These are phyloP conservation scores for Agrenia bidenticulata DNA, from an alignment of 2,888 invertebrate genomes.

Conservation along the genomic window DNA sequence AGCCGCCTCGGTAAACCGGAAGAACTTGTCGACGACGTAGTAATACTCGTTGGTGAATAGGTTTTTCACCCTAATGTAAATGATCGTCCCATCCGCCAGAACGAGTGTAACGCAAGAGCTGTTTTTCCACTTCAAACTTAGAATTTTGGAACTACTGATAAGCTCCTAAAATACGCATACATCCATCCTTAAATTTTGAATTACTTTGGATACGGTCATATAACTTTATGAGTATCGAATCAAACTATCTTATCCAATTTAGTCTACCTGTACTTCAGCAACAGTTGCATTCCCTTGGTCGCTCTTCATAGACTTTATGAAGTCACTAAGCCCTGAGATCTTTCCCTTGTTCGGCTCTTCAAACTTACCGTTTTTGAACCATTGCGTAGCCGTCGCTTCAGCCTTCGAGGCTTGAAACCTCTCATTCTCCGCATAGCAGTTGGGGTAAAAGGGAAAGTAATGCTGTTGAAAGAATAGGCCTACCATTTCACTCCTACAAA, in stretches of 20 bases:
- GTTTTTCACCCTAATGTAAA: slow-evolving; percentile 45
- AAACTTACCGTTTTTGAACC: slow-evolving; percentile 40
- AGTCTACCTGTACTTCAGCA: slow-evolving; percentile 44
- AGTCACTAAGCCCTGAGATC: slow-evolving; percentile 43
- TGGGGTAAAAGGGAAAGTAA: slow-evolving; percentile 42
- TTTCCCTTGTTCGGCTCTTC: slow-evolving; percentile 35
- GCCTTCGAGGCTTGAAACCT: slow-evolving; percentile 34
- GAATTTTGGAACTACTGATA: slow-evolving; percentile 36
- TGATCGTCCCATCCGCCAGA: slow-evolving; percentile 46
- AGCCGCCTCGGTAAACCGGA: slow-evolving; percentile 42
- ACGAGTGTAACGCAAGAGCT: slow-evolving; percentile 36
- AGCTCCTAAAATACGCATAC: slow-evolving; percentile 35
- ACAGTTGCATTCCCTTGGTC: slow-evolving; percentile 43
- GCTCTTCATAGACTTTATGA: slow-evolving; percentile 47
- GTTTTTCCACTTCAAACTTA: slow-evolving; percentile 46
- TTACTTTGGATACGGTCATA: too few relatives aligned
- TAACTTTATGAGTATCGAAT: too few relatives aligned
- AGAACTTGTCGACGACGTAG: slow-evolving; percentile 41
- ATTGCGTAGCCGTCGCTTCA: slow-evolving; percentile 29
- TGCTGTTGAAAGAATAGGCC: slow-evolving; percentile 47
- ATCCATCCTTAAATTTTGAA: too few relatives aligned
- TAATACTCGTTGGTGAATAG: slow-evolving; percentile 40
- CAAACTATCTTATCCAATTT: too few relatives aligned
- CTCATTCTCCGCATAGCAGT: slow-evolving; percentile 32
- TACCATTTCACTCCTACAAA: too few relatives aligned